phyloP scores from a whole-genome alignment of 2,797 vertebrate genomes.

The Catostomus latipinnis region DNA sequence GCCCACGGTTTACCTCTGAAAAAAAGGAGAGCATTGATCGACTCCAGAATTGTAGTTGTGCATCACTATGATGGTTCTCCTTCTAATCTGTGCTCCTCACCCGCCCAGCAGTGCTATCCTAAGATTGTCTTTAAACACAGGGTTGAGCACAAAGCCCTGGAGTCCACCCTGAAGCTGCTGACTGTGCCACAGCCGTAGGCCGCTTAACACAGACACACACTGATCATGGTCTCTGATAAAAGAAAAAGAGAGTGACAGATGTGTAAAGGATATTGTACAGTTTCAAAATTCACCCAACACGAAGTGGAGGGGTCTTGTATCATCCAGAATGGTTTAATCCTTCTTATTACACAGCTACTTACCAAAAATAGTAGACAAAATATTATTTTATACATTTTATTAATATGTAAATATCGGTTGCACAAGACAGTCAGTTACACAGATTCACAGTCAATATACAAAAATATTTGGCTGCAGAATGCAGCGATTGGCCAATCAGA shows the following conservation, averaged over 20 bases:
- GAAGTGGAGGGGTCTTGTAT: too few species aligned
- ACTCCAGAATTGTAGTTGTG: neutral
- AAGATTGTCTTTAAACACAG: constrained; percentile 90
- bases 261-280: too few species aligned
- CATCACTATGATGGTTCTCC: neutral
- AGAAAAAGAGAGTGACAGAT: neutral
- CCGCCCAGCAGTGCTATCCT: constrained; percentile 88
- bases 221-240: constrained; percentile 85
- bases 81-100: constrained; percentile 68
- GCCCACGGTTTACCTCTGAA: constrained; percentile 87
- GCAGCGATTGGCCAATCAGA: too few species aligned
- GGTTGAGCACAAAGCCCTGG: constrained; percentile 87
- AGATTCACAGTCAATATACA: too few species aligned
- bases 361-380: too few species aligned
- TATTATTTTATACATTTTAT: too few species aligned
- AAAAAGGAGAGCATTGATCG: neutral
- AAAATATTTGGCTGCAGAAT: too few species aligned
- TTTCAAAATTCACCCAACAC: too few species aligned
- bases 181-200: constrained; percentile 90
- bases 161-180: constrained; percentile 90
- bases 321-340: too few species aligned
- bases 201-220: constrained; percentile 83
- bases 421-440: too few species aligned
- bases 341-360: too few species aligned
- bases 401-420: too few species aligned